Conservation (phyloP, 2,888 invertebrate species). For the Dexiosoma caninum region DNA sequence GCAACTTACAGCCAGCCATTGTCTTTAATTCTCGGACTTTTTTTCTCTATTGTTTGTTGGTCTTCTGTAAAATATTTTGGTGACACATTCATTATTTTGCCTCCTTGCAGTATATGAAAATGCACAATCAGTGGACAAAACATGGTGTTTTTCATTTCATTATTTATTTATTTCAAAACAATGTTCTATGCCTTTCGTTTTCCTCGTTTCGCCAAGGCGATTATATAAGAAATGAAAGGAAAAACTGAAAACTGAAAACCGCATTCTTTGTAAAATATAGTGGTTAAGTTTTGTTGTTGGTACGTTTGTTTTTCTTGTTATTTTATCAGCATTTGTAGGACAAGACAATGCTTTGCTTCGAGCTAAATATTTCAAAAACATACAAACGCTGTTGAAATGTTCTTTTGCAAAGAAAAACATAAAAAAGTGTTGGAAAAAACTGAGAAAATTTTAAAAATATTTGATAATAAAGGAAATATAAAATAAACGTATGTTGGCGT, state of each 20-base stretch:
- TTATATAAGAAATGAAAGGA: background rate
- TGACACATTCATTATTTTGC: no score
- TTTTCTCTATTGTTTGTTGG: no score
- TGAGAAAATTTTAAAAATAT: background rate
- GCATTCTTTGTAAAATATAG: constrained; percentile 26
- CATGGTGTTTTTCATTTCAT: background rate
- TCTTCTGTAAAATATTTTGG: no score
- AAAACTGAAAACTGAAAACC: background rate
- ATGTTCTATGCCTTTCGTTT: background rate
- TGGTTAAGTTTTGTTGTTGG: constrained; percentile 8
- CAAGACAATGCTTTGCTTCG: constrained; percentile 49
- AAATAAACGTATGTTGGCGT: background rate
- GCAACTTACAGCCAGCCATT: no score
- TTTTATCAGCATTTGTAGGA: background rate
- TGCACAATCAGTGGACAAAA: constrained; percentile 44
- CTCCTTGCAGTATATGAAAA: constrained; percentile 31
- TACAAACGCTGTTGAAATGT: constrained; percentile 13
- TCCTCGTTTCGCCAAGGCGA: constrained; percentile 1
- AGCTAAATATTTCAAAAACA: constrained; percentile 48
- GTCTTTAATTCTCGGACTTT: no score
- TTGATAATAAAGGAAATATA: constrained; percentile 3
- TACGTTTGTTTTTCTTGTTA: background rate
- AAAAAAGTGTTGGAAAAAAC: background rate
- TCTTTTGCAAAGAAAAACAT: constrained; percentile 20
- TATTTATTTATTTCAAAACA: background rate